Evolutionary conservation across 1,140 invertebrate species (phyloP).

Genomic region (Heliconius hermathena): DNA sequence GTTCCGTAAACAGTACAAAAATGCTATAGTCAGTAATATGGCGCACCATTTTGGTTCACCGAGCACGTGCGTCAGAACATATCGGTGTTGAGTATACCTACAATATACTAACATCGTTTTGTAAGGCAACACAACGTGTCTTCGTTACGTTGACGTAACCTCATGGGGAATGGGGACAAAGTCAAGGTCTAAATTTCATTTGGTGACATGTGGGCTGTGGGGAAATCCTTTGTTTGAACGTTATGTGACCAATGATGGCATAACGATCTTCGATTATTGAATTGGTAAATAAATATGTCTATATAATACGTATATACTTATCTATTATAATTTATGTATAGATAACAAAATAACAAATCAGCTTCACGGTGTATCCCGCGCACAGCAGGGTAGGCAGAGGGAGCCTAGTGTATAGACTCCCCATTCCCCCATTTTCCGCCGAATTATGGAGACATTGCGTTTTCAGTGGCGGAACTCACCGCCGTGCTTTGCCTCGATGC

Average conservation of each 20-base stretch:
- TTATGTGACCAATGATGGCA: neutral
- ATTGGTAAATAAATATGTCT: slow-evolving; percentile 41
- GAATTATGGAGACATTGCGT: too few species aligned
- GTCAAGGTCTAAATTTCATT: slow-evolving; percentile 67
- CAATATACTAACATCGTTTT: neutral
- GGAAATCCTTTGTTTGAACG: slow-evolving; percentile 19
- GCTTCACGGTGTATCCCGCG: too few species aligned
- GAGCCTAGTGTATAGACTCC: too few species aligned
- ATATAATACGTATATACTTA: slow-evolving; percentile 39
- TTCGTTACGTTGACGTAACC: slow-evolving; percentile 30
- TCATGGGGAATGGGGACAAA: slow-evolving; percentile 54
- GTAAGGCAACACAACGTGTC: neutral
- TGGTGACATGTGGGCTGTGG: slow-evolving; percentile 23
- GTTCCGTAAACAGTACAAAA: neutral
- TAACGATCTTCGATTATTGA: neutral
- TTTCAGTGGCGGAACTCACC: too few species aligned
- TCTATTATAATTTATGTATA: too few species aligned
- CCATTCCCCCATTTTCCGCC: too few species aligned
- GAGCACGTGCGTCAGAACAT: neutral
- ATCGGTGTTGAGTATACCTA: neutral
- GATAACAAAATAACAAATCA: neutral
- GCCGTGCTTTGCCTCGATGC: too few species aligned
- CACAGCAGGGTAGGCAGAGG: too few species aligned
- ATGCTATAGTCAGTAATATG: neutral
- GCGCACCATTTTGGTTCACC: neutral